Evolutionary conservation across 2,113 vertebrate genomes (phyloP), one percentile per base, ranked within the genome.

Genomic region (Craseonycteris thonglongyai): DNA sequence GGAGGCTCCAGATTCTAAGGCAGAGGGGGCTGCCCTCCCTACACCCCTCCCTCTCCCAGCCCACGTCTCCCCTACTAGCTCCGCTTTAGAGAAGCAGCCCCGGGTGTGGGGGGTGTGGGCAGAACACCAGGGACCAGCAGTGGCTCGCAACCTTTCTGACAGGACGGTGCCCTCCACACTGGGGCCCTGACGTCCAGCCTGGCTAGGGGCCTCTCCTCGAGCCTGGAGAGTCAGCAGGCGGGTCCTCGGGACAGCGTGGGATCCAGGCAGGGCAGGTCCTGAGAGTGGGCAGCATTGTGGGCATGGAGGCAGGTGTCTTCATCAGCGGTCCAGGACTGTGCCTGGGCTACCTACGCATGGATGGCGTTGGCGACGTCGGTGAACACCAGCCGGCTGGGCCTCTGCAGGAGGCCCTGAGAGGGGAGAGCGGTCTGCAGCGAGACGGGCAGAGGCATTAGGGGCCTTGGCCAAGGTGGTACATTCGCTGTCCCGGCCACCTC

Each of bases 381-480:
- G 98, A 99, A 99, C 96, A 99, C 99, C 92, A 99, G 99, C 49
- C 99, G 99, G 97, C 99, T 99, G 96, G 99, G 99, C 97, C 99
- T 99, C 98, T 99, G 99, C 35, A 98, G 97, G 5, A 98, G 98
- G 88, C 99, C 99, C 94, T 99, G 99, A 93, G 98, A 98, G 12
- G 98, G 97, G 72, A 99, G 98, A 66, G 99, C 98, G 59, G 99
- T 98, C 99, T 99, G 98, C 54, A 80, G 93, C 74, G 95, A 96
- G 75, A 96, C 1, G 97, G 90, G 51, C 6, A 45, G 26, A 51
- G 47, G 6, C 24, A 26, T 97, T 42, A 95, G 90, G 69, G 78
- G 79, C 40, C 19, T 38, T 47, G 82, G 38, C 79, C 40, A 79
- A 58, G n/a, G 74, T 24, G 59, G 12, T 7, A 56, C 2, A 7